Evolutionary conservation across 2,113 vertebrate genomes (phyloP).

Genomic region (Papio anubis): DNA sequence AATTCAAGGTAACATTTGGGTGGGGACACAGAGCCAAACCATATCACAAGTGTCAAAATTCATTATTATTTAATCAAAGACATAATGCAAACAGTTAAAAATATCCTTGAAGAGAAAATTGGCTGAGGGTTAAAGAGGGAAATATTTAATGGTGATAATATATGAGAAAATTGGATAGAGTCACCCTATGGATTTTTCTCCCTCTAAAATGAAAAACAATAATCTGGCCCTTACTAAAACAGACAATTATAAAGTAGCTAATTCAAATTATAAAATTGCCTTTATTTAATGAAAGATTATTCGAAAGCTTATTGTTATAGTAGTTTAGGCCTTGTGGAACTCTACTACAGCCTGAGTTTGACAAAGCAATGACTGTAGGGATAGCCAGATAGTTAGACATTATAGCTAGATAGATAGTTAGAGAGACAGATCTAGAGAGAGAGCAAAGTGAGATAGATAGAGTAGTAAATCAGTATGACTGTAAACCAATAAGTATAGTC

Average conservation of each 20-base stretch:
- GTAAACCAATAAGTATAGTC: neutral
- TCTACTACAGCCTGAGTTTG: no score
- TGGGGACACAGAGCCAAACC: no score
- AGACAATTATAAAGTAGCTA: neutral
- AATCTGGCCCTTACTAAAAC: neutral
- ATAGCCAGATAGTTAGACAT: slow-evolving; percentile 2
- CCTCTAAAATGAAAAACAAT: neutral
- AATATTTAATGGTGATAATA: slow-evolving; percentile 33
- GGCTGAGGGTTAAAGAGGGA: neutral
- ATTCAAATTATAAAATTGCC: slow-evolving; percentile 14
- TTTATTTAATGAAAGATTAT: slow-evolving; percentile 40
- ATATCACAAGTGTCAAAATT: neutral
- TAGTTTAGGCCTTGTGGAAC: slow-evolving; percentile 42
- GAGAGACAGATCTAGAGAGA: no score
- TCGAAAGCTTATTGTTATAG: slow-evolving; percentile 26
- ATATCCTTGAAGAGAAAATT: slow-evolving; percentile 28
- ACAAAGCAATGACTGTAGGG: no score
- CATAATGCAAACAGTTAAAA: neutral
- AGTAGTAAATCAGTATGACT: no score
- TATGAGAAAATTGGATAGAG: slow-evolving; percentile 22
- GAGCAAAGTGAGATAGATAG: no score
- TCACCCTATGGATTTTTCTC: neutral
- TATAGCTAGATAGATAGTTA: no score
- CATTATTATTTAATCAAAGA: slow-evolving; percentile 36
- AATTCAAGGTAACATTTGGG: no score